phyloP scores from a whole-genome alignment of 2,113 vertebrate genomes.

The Sceloporus tristichus region DNA sequence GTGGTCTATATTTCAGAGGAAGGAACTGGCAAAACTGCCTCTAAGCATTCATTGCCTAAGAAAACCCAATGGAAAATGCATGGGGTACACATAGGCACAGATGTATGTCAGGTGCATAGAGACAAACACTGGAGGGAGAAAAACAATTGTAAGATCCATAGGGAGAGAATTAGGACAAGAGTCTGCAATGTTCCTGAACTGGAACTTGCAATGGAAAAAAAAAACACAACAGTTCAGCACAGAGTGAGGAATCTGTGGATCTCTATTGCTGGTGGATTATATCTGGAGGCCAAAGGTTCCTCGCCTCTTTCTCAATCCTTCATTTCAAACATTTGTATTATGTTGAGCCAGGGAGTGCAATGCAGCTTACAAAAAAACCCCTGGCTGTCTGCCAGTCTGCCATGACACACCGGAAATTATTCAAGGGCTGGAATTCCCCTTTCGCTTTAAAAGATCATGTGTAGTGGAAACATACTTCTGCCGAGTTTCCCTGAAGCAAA shows the following conservation, averaged over 20 bases:
- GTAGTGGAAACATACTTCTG: background rate
- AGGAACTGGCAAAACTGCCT: too few species aligned
- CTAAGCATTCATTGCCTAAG: too few species aligned
- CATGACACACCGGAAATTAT: conserved; percentile 27
- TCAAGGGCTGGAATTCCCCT: conserved; percentile 39
- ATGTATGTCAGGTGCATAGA: too few species aligned
- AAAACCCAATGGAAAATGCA: too few species aligned
- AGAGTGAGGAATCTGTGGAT: too few species aligned
- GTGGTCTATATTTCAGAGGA: too few species aligned
- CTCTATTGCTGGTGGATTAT: too few species aligned
- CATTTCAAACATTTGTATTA: background rate
- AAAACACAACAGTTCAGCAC: too few species aligned
- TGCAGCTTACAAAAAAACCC: background rate
- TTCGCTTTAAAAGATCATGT: rapidly evolving
- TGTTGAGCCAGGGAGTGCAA: background rate
- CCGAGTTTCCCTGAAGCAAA: conserved; percentile 58
- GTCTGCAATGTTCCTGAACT: background rate
- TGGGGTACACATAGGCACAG: too few species aligned
- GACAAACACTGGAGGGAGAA: background rate
- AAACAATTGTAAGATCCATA: background rate
- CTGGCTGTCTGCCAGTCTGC: background rate
- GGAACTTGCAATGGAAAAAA: background rate
- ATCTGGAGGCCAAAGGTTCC: too few species aligned
- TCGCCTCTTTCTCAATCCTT: background rate
- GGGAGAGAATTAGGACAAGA: background rate